Percentiles rank a stretch among this genome's conserved stretches.
phyloP scores from a whole-genome alignment of 2,113 vertebrate species.

The Athene noctua region DNA sequence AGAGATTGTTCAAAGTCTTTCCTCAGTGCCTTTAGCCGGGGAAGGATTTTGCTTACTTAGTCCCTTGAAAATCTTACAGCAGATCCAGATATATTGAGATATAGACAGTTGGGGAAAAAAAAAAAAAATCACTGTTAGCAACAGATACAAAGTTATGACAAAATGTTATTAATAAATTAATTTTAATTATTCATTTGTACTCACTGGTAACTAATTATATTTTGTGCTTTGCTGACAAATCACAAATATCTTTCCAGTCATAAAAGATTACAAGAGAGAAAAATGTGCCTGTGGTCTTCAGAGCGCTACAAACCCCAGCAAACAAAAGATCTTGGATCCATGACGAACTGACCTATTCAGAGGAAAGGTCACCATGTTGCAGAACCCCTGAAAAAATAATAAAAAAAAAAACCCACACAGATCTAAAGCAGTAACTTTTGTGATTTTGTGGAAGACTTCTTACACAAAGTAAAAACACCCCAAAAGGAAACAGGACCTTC shows the following conservation, averaged over 20 bases:
- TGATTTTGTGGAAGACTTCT: not conserved
- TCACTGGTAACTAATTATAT: not conserved
- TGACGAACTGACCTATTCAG: not conserved
- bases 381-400: not conserved
- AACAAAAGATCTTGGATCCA: not conserved
- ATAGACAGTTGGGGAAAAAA: not conserved
- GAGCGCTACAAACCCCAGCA: not conserved
- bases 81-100: not conserved
- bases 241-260: not conserved
- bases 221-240: not conserved
- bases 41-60: not conserved
- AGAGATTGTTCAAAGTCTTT: not conserved
- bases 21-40: not conserved
- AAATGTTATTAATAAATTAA: not conserved
- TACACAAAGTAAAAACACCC: not conserved
- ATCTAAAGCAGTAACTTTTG: not conserved
- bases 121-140: not conserved
- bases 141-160: not conserved
- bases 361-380: not conserved
- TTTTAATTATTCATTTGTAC: not conserved
- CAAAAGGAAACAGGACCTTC: not conserved
- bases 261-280: not conserved
- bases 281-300: not conserved
- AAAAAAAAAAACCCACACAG: not conserved
- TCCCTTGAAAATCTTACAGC: not conserved